These are phyloP conservation scores for Brachionus angularis DNA, from an alignment of 1,140 invertebrate species.

Conservation along the genomic window DNA sequence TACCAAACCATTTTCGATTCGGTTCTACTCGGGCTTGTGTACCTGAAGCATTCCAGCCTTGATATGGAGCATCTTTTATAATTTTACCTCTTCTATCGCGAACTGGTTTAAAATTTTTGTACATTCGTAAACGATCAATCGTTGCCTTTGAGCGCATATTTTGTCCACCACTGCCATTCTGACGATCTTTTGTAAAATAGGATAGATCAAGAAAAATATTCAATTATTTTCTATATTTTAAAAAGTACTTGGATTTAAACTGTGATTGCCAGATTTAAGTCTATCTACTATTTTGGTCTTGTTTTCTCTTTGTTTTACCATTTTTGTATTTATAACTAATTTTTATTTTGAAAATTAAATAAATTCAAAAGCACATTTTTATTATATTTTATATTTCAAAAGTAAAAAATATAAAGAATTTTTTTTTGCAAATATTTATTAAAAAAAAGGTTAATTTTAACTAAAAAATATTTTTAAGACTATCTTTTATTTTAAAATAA, in stretches of 20 bases:
- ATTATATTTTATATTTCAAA: background rate
- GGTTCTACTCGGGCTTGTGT: constrained; percentile 89
- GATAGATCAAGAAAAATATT: background rate
- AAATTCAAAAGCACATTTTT: constrained; percentile 22
- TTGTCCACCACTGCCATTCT: constrained; percentile 13
- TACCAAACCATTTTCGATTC: constrained; percentile 95
- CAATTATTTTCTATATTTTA: background rate
- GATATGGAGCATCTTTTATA: constrained; percentile 85
- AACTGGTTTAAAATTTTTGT: constrained; percentile 90
- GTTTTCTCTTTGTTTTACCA: background rate
- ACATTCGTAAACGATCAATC: constrained; percentile 94
- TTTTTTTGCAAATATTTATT: too few relatives aligned
- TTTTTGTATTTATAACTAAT: background rate
- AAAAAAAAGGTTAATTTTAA: too few relatives aligned
- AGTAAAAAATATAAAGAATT: too few relatives aligned
- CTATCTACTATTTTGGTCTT: constrained; percentile 9
- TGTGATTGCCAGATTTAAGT: constrained; percentile 31
- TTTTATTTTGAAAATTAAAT: constrained; percentile 11
- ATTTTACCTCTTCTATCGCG: constrained; percentile 86
- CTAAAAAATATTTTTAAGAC: too few relatives aligned
- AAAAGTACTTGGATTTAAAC: constrained; percentile 29
- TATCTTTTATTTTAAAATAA: too few relatives aligned
- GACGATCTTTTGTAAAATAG: constrained; percentile 12
- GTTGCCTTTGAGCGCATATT: constrained; percentile 67
- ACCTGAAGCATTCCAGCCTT: constrained; percentile 80